Evolutionary conservation across 2,113 vertebrate genomes (phyloP), one percentile per base, ranked within the genome.

Genomic region (Sinocyclocheilus anshuiensis): DNA sequence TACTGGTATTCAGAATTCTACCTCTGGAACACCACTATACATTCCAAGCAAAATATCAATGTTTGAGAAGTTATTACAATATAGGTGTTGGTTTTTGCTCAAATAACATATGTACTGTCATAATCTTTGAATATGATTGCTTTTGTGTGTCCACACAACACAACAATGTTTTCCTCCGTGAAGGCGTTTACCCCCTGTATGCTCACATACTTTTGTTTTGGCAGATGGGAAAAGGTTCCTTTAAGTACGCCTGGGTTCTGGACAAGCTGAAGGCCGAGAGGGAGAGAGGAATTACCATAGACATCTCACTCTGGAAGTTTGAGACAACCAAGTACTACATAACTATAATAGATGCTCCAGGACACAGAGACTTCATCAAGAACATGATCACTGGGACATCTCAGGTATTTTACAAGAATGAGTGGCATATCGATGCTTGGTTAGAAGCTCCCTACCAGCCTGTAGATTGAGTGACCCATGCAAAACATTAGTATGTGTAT

Each of bases 361-460:
- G 89, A 74, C 89, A 90, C 84, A 77, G 89, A 84, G 89, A 90
- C 78, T 90, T 90, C 80, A 90, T 90, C 83, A 90, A 90, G 61
- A 90, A 90, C 85, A 90, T 90, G 89, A 90, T 90, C 77, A 90
- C 89, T 39, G 89, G 89, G 29, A 89, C 87, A 0, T 87, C 87
- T 36, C 86, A 90, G 89, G 89, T 87, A 75, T n/a, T 75, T 11
- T 24, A 45, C 72, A 75, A 24, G 13, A 76, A 50, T 16, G 7
- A 4, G 42, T 26, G 74, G 2, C 57, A n/a, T 61, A n/a, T 61
- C 8, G 8, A 72, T 72, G 33, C 33, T 71, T 39, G 36, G 69
- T 6, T 20, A 75, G 11, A 48, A 75, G 11, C 24, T 15, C 12
- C 42, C 39, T 24, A 39, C 16, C 4, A 20, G 16, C 15, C 29